Conservation (phyloP, 2,888 invertebrate species). For the Phortica magna region DNA sequence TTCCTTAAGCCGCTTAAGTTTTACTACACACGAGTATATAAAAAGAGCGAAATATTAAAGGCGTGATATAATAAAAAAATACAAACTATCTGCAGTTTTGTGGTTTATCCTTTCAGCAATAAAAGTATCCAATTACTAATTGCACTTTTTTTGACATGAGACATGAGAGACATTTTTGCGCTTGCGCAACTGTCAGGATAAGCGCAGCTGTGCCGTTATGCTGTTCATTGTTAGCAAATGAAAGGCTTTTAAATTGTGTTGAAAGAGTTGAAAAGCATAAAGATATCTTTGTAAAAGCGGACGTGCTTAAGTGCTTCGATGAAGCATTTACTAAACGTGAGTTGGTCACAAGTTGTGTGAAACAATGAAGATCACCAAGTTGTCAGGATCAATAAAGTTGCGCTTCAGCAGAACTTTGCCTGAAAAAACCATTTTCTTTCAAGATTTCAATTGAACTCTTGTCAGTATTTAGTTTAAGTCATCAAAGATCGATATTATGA, state of each 20-base stretch:
- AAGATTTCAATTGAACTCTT: too few species aligned
- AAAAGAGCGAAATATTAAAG: conserved; percentile 44
- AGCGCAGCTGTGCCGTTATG: conserved; percentile 30
- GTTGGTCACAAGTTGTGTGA: conserved; percentile 30
- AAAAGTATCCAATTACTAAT: conserved; percentile 77
- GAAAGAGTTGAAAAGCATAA: neutral
- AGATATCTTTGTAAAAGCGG: neutral
- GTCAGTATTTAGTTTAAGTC: too few species aligned
- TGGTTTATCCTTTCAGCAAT: conserved; percentile 77
- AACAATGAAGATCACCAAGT: too few species aligned
- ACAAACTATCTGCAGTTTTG: conserved; percentile 55
- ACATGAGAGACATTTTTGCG: neutral
- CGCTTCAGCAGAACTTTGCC: too few species aligned
- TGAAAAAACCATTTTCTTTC: too few species aligned
- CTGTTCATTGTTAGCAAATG: conserved; percentile 54
- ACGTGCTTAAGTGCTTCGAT: neutral
- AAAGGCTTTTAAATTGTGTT: neutral
- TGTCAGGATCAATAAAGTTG: too few species aligned
- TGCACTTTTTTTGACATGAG: conserved; percentile 69
- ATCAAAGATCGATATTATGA: too few species aligned
- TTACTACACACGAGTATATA: conserved; percentile 41
- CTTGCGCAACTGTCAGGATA: neutral
- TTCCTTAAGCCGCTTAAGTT: conserved; percentile 36
- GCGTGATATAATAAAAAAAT: neutral
- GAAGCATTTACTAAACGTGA: neutral